Conservation (phyloP, 2,888 invertebrate genomes). For the Ceramica pisi region DNA sequence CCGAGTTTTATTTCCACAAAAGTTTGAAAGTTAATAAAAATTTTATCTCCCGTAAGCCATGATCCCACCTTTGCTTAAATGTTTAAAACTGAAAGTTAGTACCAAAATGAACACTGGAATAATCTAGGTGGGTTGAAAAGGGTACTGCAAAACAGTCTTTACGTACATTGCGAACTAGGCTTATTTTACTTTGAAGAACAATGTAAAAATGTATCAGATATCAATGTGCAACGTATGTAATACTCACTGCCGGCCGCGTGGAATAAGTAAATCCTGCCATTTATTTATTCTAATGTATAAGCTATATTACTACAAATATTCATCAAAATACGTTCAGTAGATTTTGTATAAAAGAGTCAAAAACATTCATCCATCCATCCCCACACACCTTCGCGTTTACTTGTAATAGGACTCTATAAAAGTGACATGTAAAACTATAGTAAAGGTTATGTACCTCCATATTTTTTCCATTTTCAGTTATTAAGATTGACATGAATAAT, state of each 20-base stretch:
- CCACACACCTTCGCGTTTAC: too few relatives aligned
- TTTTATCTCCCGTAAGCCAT: slow-evolving; percentile 26
- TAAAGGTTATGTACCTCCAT: not conserved
- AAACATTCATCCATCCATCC: too few relatives aligned
- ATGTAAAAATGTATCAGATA: not conserved
- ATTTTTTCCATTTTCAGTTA: not conserved
- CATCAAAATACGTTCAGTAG: too few relatives aligned
- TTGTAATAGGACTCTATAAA: too few relatives aligned
- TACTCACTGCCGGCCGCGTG: too few relatives aligned
- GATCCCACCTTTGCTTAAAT: slow-evolving; percentile 23
- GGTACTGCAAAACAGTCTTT: not conserved
- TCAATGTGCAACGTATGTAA: not conserved
- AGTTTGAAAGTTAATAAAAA: slow-evolving; percentile 41
- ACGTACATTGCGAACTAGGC: not conserved
- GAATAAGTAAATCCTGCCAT: too few relatives aligned
- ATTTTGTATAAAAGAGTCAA: too few relatives aligned
- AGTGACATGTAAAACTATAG: too few relatives aligned
- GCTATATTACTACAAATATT: too few relatives aligned
- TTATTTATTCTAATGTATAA: too few relatives aligned
- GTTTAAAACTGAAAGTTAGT: slow-evolving; percentile 24
- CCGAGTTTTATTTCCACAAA: not conserved
- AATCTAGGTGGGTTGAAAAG: not conserved
- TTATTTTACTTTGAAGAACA: not conserved
- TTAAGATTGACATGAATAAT: slow-evolving; percentile 14
- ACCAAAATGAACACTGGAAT: slow-evolving; percentile 18